phyloP scores from a whole-genome alignment of 2,797 vertebrate species.

The Danio albolineatus region DNA sequence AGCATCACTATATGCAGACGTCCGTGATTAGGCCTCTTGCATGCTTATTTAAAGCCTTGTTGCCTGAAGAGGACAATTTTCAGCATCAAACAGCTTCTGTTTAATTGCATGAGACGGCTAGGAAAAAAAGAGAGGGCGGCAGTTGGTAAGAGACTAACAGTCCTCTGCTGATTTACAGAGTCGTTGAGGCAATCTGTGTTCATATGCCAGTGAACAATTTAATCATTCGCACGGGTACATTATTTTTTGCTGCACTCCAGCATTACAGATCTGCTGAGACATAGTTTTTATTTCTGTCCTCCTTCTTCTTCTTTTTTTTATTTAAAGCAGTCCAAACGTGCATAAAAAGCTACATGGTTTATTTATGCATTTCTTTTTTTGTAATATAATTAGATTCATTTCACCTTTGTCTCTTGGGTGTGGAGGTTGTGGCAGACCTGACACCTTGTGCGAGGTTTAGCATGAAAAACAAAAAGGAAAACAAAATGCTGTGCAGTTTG shows the following conservation, averaged over 20 bases:
- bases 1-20: neutral
- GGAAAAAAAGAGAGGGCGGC: neutral
- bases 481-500: neutral
- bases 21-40: neutral
- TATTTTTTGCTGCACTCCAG: neutral
- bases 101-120: conserved; percentile 30
- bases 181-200: conserved; percentile 34
- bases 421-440: neutral
- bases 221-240: conserved; percentile 35
- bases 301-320: neutral
- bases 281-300: neutral
- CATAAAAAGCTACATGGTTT: neutral
- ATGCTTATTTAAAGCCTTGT: neutral
- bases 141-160: neutral
- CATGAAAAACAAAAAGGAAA: neutral
- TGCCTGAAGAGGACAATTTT: conserved; percentile 21
- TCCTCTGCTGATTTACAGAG: conserved; percentile 32
- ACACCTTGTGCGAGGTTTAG: neutral
- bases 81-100: conserved; percentile 12
- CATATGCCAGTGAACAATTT: conserved; percentile 46
- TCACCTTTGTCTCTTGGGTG: conserved; percentile 7
- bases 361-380: too few species aligned
- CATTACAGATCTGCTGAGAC: conserved; percentile 5
- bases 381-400: neutral
- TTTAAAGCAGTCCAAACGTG: neutral